Base-by-base conservation (phyloP, 2,888 invertebrate genomes). In the Uropetala carovei region DNA sequence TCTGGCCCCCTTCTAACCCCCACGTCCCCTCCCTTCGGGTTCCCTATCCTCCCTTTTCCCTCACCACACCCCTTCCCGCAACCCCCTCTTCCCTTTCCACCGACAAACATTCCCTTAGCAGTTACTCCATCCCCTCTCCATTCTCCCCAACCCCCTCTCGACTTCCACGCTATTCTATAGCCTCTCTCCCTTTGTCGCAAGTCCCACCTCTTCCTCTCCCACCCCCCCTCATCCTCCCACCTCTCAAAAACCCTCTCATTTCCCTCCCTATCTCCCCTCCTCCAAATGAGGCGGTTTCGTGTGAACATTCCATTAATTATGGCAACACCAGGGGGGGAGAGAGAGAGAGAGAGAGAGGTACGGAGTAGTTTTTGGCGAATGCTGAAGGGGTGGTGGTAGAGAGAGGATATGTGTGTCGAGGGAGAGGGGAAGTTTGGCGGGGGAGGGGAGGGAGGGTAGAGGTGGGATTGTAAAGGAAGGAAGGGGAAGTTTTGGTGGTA, bases 251-350 rank as follows among this genome's bases (percentile, higher is more conserved):
- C 30, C 18, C 43, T 16, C 18, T 7, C 13, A 16, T 57, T 57
- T 5, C 89, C 68, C 27, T 64, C 68, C n/a, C 18, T 22, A 18
- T 11, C 58, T n/a, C 89, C 43, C 85, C 16, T 59, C 81, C 58
- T 57, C 84, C 83, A 92, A 92, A 92, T 92, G 92, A 92, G 92
- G 82, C 92, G 92, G 92, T 92, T 92, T 92, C 92, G 92, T 92
- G 92, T 92, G 92, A 92, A 92, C 92, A 92, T 92, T 92, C 92
- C 92, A 92, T 92, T 92, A 92, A 92, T 92, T 92, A 92, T 92
- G 84, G 92, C 92, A 92, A 92, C 92, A 92, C 82, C 83, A 57
- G 91, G 56, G 58, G 14, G 60, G 22, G 82, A 82, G 68, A 81
- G 81, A 22, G 57, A 58, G 58, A 10, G 60, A 60, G 82, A 82